A percentile compares a stretch with the other conserved stretches of the same genome.
phyloP scores from a whole-genome alignment of 92 coral and sea anemone species.

The Muricea muricata region DNA sequence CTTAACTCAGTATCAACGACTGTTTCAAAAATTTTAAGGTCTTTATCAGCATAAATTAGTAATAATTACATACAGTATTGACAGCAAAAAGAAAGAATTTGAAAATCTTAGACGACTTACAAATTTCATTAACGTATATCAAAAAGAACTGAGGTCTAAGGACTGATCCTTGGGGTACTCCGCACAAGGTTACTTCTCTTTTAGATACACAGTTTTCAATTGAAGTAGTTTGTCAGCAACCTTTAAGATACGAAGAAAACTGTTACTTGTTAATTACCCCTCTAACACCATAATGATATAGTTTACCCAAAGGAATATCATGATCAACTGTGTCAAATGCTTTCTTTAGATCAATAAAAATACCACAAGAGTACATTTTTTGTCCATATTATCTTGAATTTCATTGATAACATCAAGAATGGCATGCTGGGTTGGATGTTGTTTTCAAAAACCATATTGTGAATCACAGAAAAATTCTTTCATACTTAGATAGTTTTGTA shows the following conservation, averaged over 20 bases:
- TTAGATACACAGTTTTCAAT: neutral
- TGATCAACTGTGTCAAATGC: constrained; percentile 52
- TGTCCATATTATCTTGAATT: constrained; percentile 48
- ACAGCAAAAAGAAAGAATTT: constrained; percentile 29
- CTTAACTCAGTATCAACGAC: neutral
- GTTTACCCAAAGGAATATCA: constrained; percentile 39
- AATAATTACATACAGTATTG: too few relatives aligned
- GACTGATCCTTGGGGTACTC: constrained; percentile 53
- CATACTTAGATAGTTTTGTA: constrained; percentile 11
- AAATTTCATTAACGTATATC: constrained; percentile 41
- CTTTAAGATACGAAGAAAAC: constrained; percentile 36
- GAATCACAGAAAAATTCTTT: constrained; percentile 6
- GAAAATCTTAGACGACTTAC: neutral
- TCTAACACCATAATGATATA: constrained; percentile 42
- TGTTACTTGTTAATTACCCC: constrained; percentile 29
- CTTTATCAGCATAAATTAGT: constrained; percentile 1
- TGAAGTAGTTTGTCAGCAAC: constrained; percentile 35
- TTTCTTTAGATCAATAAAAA: constrained; percentile 41
- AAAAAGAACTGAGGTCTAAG: constrained; percentile 42
- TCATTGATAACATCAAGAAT: constrained; percentile 39
- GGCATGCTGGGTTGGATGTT: constrained; percentile 36
- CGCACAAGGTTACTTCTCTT: constrained; percentile 13
- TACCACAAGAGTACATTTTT: constrained; percentile 35
- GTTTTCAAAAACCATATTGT: constrained; percentile 23
- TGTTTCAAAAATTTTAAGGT: constrained; percentile 1